Conservation (phyloP, 2,888 invertebrate species). For the Hoplodrina blanda region DNA sequence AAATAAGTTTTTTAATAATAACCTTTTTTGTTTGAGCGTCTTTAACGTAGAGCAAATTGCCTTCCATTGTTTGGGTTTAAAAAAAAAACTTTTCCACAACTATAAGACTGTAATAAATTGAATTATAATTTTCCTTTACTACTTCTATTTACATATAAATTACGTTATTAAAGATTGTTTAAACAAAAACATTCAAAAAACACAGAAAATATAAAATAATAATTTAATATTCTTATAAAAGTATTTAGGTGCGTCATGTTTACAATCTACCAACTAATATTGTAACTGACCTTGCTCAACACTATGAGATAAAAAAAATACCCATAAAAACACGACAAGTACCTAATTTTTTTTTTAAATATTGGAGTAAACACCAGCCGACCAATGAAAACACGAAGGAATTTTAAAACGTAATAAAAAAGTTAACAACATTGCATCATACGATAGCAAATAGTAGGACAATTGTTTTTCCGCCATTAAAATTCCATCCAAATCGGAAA, state of each 20-base stretch:
- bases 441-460: slow-evolving; percentile 8
- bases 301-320: background rate
- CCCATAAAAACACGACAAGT: background rate
- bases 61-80: background rate
- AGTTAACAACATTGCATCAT: background rate
- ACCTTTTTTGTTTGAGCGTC: background rate
- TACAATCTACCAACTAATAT: background rate
- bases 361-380: background rate
- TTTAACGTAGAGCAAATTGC: background rate
- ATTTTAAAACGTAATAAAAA: slow-evolving; percentile 44
- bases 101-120: background rate
- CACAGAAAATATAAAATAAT: too few relatives aligned
- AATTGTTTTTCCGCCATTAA: slow-evolving; percentile 33
- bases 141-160: too few relatives aligned
- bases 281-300: slow-evolving; percentile 14
- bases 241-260: too few relatives aligned
- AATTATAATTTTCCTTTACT: too few relatives aligned
- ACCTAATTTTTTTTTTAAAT: slow-evolving; percentile 6
- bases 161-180: too few relatives aligned
- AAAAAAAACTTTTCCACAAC: background rate
- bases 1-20: background rate
- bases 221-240: too few relatives aligned
- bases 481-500: slow-evolving; percentile 23
- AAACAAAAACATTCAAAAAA: too few relatives aligned
- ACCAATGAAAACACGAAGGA: slow-evolving; percentile 36